These are phyloP conservation scores for Tenthredo amoena DNA, from an alignment of 2,888 invertebrate genomes.

Conservation along the genomic window DNA sequence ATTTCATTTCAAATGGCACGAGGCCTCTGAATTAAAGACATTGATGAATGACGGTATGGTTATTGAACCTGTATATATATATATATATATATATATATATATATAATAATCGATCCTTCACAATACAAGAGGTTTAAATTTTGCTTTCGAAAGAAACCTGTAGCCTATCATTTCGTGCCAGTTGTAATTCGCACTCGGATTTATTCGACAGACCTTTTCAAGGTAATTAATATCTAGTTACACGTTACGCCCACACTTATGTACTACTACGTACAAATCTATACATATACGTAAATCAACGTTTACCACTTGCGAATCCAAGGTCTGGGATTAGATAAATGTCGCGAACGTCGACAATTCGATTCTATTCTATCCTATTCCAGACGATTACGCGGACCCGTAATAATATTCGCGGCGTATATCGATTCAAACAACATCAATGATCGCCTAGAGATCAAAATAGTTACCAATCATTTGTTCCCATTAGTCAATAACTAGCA, in stretches of 20 bases:
- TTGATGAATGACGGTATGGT: constrained; percentile 27
- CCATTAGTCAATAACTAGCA: not conserved
- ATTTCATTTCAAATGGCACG: not conserved
- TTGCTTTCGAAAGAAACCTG: not conserved
- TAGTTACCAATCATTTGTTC: constrained; percentile 21
- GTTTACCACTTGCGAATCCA: not conserved
- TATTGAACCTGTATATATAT: not conserved
- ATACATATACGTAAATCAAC: not conserved
- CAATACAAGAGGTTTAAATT: not conserved
- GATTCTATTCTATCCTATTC: constrained; percentile 38
- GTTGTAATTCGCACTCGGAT: not conserved
- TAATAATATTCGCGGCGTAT: not conserved
- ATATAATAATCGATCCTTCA: not conserved
- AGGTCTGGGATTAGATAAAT: constrained; percentile 43
- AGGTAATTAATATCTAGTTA: constrained; percentile 44
- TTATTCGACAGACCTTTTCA: constrained; percentile 20
- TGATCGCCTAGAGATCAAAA: constrained; percentile 8
- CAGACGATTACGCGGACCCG: constrained; percentile 18
- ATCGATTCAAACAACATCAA: not conserved
- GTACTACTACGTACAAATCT: not conserved
- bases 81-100: no score
- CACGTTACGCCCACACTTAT: not conserved
- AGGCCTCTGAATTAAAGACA: not conserved
- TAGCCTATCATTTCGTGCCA: not conserved
- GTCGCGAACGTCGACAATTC: not conserved